A percentile compares a stretch with the other conserved stretches of the same genome.
Evolutionary conservation across 2,888 invertebrate species (phyloP).

Genomic region (Cistogaster globosa): DNA sequence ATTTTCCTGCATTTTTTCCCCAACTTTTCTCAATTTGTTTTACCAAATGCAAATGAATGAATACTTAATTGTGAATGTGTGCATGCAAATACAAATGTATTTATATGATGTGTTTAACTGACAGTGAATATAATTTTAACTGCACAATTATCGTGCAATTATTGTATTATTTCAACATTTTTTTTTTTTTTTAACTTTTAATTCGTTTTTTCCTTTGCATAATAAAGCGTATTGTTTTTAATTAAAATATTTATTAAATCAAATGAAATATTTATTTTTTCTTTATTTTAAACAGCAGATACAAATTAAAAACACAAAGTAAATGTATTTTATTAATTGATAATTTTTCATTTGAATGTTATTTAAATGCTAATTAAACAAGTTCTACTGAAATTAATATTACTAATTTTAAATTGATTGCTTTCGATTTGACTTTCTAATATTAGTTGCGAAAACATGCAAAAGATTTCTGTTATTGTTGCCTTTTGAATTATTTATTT

Average conservation of each 20-base stretch:
- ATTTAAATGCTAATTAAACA: constrained; percentile 67
- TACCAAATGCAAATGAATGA: constrained; percentile 34
- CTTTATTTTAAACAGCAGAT: constrained; percentile 14
- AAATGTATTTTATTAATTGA: constrained; percentile 45
- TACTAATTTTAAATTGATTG: constrained; percentile 52
- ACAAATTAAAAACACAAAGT: constrained; percentile 15
- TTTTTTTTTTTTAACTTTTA: constrained; percentile 18
- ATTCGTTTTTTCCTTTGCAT: neutral
- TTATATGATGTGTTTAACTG: constrained; percentile 58
- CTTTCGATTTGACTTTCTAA: constrained; percentile 39
- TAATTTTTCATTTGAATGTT: constrained; percentile 56
- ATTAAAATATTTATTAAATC: constrained; percentile 57
- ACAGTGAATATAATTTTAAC: constrained; percentile 60
- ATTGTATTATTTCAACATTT: constrained; percentile 32
- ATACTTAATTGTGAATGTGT: constrained; percentile 31
- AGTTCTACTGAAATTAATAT: constrained; percentile 52
- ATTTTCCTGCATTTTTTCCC: constrained; percentile 8
- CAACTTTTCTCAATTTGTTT: constrained; percentile 31
- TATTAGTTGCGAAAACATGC: neutral
- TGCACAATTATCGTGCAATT: constrained; percentile 64
- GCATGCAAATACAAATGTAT: neutral
- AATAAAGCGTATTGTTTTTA: constrained; percentile 32
- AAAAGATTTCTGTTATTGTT: constrained; percentile 25
- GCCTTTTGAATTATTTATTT: constrained; percentile 53
- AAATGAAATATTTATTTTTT: constrained; percentile 48